phyloP scores from a whole-genome alignment of 2,113 vertebrate genomes.

The Lycocorax pyrrhopterus region DNA sequence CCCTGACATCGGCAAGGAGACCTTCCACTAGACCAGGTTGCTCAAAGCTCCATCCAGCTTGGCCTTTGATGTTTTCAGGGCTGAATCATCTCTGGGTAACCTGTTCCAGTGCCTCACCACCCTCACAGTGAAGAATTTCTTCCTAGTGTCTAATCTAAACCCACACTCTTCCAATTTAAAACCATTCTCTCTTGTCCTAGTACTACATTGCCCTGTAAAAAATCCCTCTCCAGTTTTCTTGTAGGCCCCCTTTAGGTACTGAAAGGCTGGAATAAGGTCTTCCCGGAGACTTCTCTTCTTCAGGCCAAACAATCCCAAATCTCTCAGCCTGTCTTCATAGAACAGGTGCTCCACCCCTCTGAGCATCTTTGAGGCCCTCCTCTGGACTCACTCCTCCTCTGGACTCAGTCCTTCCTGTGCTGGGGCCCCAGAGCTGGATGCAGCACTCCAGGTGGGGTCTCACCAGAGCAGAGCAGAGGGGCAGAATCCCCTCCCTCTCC shows the following conservation, averaged over 20 bases:
- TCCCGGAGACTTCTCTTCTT: background rate
- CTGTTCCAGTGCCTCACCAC: background rate
- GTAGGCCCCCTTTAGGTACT: background rate
- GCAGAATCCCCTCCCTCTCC: background rate
- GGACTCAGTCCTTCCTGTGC: background rate
- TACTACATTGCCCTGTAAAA: background rate
- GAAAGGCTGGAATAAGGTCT: background rate
- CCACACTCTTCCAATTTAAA: background rate
- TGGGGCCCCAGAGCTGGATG: background rate
- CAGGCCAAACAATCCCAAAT: background rate
- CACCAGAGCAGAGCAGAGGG: background rate
- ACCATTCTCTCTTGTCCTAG: background rate
- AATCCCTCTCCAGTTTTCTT: background rate
- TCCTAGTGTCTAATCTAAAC: background rate
- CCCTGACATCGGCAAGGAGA: background rate
- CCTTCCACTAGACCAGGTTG: background rate
- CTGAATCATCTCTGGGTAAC: background rate
- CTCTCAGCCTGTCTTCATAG: background rate
- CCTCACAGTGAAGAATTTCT: background rate
- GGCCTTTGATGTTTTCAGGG: background rate
- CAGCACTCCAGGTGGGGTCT: background rate
- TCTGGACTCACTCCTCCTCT: background rate
- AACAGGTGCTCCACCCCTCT: background rate
- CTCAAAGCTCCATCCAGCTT: background rate
- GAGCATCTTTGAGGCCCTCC: background rate